Evolutionary conservation across 2,113 vertebrate species (phyloP).

Genomic region (rat (Rattus norvegicus)): GRCr8 NC_086026.1:59715501-59716000

Average conservation of each 20-base stretch:
- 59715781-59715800: neutral
- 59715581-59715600: neutral
- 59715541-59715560: neutral
- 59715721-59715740: neutral
- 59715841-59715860: neutral
- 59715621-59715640: neutral
- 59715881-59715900: conserved; percentile 13
- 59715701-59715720: neutral
- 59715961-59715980: conserved; percentile 1
- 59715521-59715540: neutral
- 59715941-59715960: neutral
- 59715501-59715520: neutral
- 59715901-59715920: conserved; percentile 41
- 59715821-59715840: no score
- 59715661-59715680: neutral
- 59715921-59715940: conserved; percentile 13
- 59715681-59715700: neutral
- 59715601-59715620: neutral
- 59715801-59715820: neutral
- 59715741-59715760: conserved; percentile 6
- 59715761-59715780: neutral
- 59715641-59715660: neutral
- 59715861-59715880: neutral
- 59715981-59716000: conserved; percentile 7
- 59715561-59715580: no score